Evolutionary conservation across 2,888 invertebrate genomes (phyloP).

Genomic region (Netelia inedita): DNA sequence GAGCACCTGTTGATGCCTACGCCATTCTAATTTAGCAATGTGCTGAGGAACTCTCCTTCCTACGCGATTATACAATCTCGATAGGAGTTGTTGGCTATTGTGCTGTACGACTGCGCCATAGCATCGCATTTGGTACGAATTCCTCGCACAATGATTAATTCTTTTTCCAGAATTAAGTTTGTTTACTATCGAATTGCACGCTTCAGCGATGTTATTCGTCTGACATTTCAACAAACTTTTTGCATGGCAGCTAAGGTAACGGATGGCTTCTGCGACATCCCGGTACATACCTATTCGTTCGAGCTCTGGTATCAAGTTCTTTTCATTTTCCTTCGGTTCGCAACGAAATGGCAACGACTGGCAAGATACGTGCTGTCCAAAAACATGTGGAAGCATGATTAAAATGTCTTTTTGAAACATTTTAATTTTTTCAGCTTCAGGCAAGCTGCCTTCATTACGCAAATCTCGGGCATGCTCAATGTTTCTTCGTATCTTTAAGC

Average conservation of each 20-base stretch:
- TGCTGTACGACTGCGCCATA: too few relatives aligned
- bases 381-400: conserved; percentile 59
- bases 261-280: conserved; percentile 42
- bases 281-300: conserved; percentile 47
- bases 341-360: neutral
- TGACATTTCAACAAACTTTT: conserved; percentile 64
- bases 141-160: too few relatives aligned
- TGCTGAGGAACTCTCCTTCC: neutral
- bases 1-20: too few relatives aligned
- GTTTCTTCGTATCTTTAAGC: conserved; percentile 33
- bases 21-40: too few relatives aligned
- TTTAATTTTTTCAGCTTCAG: conserved; percentile 3
- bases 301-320: conserved; percentile 52
- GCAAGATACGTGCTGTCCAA: conserved; percentile 66
- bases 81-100: conserved; percentile 72
- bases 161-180: too few relatives aligned
- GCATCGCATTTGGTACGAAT: too few relatives aligned
- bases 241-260: conserved; percentile 42
- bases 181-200: conserved; percentile 73
- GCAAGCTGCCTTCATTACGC: neutral
- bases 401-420: conserved; percentile 57
- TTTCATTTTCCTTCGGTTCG: conserved; percentile 3
- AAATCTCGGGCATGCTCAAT: conserved; percentile 15
- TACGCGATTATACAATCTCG: conserved; percentile 2
- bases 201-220: conserved; percentile 66